phyloP scores from a whole-genome alignment of 2,113 vertebrate species.

The Centropus unirufus region DNA sequence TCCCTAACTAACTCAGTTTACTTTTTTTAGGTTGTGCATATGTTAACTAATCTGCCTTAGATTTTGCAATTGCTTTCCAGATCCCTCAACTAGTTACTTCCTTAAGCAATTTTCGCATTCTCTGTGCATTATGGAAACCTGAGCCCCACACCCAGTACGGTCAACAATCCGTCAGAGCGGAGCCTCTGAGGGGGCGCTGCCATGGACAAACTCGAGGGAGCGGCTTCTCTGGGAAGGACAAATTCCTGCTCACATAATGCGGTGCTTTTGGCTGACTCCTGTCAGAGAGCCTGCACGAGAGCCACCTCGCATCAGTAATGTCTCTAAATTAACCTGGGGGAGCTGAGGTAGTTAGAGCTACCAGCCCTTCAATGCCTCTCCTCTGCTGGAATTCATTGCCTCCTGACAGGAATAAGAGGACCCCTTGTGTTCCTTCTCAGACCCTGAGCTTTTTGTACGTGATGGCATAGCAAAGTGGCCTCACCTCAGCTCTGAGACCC shows the following conservation, averaged over 20 bases:
- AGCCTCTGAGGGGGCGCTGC: background rate
- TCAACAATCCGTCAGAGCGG: background rate
- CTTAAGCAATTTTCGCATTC: background rate
- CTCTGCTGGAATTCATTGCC: background rate
- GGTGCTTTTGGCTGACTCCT: background rate
- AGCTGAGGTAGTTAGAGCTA: background rate
- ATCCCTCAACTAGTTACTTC: background rate
- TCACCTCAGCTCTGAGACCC: background rate
- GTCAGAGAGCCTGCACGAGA: background rate
- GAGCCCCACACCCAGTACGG: background rate
- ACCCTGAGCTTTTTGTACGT: background rate
- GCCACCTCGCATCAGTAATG: background rate
- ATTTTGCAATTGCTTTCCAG: background rate
- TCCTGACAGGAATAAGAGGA: background rate
- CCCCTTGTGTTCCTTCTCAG: accelerated
- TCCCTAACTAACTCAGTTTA: background rate
- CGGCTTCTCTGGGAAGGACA: background rate
- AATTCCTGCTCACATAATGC: background rate
- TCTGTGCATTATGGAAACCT: background rate
- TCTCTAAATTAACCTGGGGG: background rate
- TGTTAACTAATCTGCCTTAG: background rate
- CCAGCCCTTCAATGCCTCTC: background rate
- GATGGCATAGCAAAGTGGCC: background rate
- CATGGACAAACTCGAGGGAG: background rate
- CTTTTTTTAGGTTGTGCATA: background rate